Base-by-base conservation (phyloP, 2,113 vertebrate genomes). In the Dipodomys ordii region DNA sequence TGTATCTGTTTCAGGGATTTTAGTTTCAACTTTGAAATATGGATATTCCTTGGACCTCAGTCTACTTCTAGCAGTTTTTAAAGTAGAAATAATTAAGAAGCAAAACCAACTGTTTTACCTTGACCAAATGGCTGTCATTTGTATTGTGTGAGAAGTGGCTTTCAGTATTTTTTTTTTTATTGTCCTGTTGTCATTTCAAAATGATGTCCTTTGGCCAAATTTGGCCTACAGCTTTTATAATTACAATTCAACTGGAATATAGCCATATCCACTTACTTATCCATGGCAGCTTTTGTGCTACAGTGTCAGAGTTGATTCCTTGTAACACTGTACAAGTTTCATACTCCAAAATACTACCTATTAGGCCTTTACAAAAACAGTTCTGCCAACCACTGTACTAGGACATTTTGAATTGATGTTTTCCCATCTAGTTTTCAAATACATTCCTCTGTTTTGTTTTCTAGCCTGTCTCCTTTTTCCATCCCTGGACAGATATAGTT, bases 61-160 rank as follows among this genome's bases (percentile, higher is more conserved):
- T 76, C 30, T 8, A 60, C 10, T 82, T 94, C 39, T 69, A 44
- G 44, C 71, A 32, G 13, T 18, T 76, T 83, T 80, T 71, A 32
- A 60, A 87, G 49, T 35, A 83, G 25, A 90, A 86, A 87, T 49
- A 28, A 57, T 46, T 82, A 85, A 86, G 60, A 27, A 87, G 62
- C 27, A 87, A 90, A 80, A 53, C 8, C 5, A 69, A 46, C 12
- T 57, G 60, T 87, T 92, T 87, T 87, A 76, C 35, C 86, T 83
- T 11, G 68, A 60, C 4, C 39, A 79, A 85, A 87, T 80, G 11
- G 2, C 35, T 27, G 10, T 73, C 25, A 27, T 86, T 89, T 84
- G 16, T 83, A 23, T 83, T 23, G 64, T 92, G 32, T 68, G n/a
- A 95, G 30, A 68, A 94, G 73, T 83, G 35, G 16, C 13, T 92